Conservation (phyloP, 2,888 invertebrate species). For the Ferrisia virgata region DNA sequence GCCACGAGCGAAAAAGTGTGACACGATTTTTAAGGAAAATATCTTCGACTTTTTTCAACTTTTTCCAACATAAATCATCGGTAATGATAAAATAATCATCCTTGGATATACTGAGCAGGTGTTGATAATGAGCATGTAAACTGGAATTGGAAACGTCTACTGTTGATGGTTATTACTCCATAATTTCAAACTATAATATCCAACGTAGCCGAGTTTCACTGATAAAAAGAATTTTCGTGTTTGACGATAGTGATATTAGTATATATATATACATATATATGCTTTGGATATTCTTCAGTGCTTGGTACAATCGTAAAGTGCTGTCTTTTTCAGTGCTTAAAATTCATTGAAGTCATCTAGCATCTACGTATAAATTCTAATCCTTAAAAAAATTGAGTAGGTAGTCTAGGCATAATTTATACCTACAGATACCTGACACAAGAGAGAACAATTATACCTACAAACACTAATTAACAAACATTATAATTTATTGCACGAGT, state of each 20-base stretch:
- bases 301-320: neutral
- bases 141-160: slow-evolving; percentile 18
- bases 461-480: neutral
- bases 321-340: no score
- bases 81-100: slow-evolving; percentile 17
- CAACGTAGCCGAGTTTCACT: neutral
- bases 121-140: neutral
- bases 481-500: neutral
- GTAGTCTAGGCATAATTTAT: neutral
- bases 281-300: neutral
- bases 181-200: neutral
- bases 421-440: neutral
- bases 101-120: slow-evolving; percentile 3
- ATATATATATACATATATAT: no score
- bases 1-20: slow-evolving; percentile 23
- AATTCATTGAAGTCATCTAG: no score
- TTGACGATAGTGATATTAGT: no score
- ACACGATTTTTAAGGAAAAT: neutral
- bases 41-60: neutral
- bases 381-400: neutral
- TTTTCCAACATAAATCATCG: slow-evolving; percentile 8
- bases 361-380: no score
- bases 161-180: neutral
- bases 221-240: neutral
- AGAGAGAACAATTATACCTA: neutral